Percentiles rank a stretch among this genome's conserved stretches.
Conservation (phyloP, 1,140 invertebrate genomes). For the Pygmarrhopalites habei region DNA sequence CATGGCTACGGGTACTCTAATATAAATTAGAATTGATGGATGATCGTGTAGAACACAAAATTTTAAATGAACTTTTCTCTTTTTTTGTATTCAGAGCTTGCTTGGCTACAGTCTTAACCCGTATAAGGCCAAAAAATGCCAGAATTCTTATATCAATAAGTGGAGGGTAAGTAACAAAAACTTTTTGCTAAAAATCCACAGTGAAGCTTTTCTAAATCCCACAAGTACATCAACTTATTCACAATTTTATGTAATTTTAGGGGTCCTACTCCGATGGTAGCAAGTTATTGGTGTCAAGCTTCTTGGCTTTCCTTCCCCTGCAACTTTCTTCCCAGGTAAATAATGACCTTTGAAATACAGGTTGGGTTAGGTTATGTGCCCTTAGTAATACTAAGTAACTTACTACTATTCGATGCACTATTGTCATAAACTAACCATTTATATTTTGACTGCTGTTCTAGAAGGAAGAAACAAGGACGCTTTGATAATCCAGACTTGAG, state of each 20-base stretch:
- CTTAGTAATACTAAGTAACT: no score
- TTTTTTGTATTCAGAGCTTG: constrained; percentile 53
- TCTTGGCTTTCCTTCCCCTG: constrained; percentile 30
- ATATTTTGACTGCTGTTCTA: no score
- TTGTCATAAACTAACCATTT: no score
- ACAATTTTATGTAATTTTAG: no score
- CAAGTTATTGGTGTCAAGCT: constrained; percentile 44
- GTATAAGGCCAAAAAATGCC: constrained; percentile 54
- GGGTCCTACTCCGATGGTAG: constrained; percentile 60
- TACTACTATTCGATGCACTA: no score
- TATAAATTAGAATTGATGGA: constrained; percentile 6
- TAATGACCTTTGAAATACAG: no score
- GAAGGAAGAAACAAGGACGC: constrained; percentile 21
- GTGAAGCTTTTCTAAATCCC: no score
- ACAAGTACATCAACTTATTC: no score
- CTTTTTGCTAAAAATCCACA: no score
- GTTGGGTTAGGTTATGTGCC: no score
- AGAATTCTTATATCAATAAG: constrained; percentile 59
- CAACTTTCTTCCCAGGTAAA: constrained; percentile 30
- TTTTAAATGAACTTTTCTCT: background rate
- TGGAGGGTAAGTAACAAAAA: no score
- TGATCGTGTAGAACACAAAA: background rate
- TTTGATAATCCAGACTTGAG: constrained; percentile 36
- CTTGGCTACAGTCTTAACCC: constrained; percentile 58
- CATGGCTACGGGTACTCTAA: constrained; percentile 56